A percentile compares a stretch with the other conserved stretches of the same genome.
Conservation (phyloP, 1,140 invertebrate species). For the Ips typographus region DNA sequence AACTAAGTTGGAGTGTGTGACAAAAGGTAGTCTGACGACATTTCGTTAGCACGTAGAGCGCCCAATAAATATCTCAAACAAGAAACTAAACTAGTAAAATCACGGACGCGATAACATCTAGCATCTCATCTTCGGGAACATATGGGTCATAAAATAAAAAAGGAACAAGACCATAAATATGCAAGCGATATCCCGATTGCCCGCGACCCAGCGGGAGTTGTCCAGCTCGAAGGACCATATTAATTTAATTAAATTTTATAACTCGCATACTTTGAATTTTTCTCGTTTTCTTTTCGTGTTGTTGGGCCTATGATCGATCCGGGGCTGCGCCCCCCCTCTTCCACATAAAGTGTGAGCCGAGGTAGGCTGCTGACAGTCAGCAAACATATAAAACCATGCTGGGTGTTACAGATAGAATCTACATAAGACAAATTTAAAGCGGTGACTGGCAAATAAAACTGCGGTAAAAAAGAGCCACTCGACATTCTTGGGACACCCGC, state of each 20-base stretch:
- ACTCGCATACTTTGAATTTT: slow-evolving; percentile 33
- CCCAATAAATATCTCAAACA: slow-evolving; percentile 32
- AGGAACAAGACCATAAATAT: slow-evolving; percentile 32
- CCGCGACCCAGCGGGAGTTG: slow-evolving; percentile 26
- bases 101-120: slow-evolving; percentile 34
- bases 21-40: no score
- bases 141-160: slow-evolving; percentile 34
- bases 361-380: no score
- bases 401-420: slow-evolving; percentile 15
- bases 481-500: slow-evolving; percentile 20
- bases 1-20: no score
- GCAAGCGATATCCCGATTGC: slow-evolving; percentile 35
- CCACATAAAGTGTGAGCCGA: no score
- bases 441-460: slow-evolving; percentile 25
- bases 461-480: slow-evolving; percentile 21
- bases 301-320: not conserved
- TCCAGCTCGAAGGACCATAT: slow-evolving; percentile 32
- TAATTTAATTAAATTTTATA: slow-evolving; percentile 39
- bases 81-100: slow-evolving; percentile 36
- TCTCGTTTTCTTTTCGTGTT: slow-evolving; percentile 5
- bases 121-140: slow-evolving; percentile 31
- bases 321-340: not conserved
- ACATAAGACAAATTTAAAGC: slow-evolving; percentile 24
- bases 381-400: not conserved
- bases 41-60: slow-evolving; percentile 1